Conservation (phyloP, 2,888 invertebrate species). For the Lithosia quadra region DNA sequence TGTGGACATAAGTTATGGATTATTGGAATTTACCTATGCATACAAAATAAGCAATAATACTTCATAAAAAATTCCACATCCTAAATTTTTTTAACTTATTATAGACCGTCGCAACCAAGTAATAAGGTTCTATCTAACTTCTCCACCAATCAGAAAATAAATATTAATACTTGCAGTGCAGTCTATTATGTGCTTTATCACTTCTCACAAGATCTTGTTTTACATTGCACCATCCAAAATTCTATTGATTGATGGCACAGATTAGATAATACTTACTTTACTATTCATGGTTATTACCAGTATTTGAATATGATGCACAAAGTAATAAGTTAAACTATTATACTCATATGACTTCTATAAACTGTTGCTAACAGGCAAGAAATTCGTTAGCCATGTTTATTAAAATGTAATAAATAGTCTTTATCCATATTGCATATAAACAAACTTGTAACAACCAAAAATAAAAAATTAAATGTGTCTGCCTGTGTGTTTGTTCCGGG, state of each 20-base stretch:
- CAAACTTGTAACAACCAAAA: too few relatives aligned
- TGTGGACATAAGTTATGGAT: not conserved
- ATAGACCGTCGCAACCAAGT: not conserved
- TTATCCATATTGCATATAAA: not conserved
- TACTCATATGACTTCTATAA: too few relatives aligned
- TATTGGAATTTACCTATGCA: not conserved
- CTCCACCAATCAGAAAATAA: not conserved
- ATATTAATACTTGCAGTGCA: not conserved
- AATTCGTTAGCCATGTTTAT: too few relatives aligned
- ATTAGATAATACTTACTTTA: not conserved
- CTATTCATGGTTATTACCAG: not conserved
- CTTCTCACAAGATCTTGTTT: not conserved
- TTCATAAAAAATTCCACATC: not conserved
- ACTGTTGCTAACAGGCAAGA: too few relatives aligned
- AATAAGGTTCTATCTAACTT: not conserved
- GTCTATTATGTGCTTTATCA: not conserved
- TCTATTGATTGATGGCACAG: constrained; percentile 1
- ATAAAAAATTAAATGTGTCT: too few relatives aligned
- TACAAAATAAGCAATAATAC: not conserved
- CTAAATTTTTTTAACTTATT: not conserved
- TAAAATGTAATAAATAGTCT: not conserved
- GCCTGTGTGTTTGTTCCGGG: too few relatives aligned
- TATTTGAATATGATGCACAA: not conserved
- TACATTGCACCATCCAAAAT: not conserved
- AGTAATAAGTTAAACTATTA: not conserved